Evolutionary conservation across 2,888 invertebrate species (phyloP).

Genomic region (Troides aeacus): DNA sequence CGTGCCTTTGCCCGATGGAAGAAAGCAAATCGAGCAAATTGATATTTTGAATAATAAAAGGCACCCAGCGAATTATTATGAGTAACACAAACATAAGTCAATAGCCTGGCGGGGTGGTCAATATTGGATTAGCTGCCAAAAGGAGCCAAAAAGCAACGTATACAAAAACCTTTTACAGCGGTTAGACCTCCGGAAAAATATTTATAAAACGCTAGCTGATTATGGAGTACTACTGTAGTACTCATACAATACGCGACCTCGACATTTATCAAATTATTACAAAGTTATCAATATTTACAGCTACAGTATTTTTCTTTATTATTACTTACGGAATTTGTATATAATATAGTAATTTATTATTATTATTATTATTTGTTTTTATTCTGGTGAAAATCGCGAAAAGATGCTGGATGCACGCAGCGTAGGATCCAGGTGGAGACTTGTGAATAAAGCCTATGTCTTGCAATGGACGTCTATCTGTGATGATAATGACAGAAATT

Average conservation of each 20-base stretch:
- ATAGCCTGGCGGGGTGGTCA: conserved; percentile 77
- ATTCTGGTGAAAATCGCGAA: too few relatives aligned
- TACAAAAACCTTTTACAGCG: conserved; percentile 80
- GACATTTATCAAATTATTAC: background rate
- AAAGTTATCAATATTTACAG: background rate
- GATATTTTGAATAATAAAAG: conserved; percentile 80
- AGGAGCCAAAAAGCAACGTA: conserved; percentile 80
- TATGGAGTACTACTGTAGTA: conserved; percentile 49
- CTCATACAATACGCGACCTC: background rate
- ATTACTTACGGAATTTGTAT: background rate
- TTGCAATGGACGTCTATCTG: too few relatives aligned
- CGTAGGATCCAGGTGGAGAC: too few relatives aligned
- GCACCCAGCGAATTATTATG: conserved; percentile 73
- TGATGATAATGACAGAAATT: too few relatives aligned
- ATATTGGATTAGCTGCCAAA: conserved; percentile 79
- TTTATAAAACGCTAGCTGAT: conserved; percentile 64
- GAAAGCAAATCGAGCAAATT: conserved; percentile 72
- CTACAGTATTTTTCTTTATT: background rate
- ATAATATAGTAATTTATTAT: too few relatives aligned
- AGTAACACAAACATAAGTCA: conserved; percentile 79
- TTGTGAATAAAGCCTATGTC: too few relatives aligned
- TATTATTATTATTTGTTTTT: too few relatives aligned
- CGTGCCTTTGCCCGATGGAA: conserved; percentile 50
- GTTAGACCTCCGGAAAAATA: conserved; percentile 74
- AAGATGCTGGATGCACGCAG: too few relatives aligned